Evolutionary conservation across 1,140 invertebrate species (phyloP).

Genomic region (Lepeophtheirus salmonis): DNA sequence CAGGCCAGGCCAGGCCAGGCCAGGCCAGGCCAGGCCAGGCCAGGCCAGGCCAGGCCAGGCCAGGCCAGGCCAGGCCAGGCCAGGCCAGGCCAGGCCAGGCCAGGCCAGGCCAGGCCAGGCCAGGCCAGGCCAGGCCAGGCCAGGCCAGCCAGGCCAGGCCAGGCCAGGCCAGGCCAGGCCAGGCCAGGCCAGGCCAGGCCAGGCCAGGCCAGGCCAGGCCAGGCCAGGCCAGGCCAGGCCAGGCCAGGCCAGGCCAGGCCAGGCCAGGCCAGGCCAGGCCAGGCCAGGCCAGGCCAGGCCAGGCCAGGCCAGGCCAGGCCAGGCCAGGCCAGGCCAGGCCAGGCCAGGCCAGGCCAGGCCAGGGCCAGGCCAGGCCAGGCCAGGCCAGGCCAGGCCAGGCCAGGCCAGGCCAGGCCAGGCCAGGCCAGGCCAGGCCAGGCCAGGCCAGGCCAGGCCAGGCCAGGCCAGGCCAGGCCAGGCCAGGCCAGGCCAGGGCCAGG

Average conservation of each 20-base stretch:
- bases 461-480: constrained; percentile 23
- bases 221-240: constrained; percentile 15
- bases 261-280: constrained; percentile 19
- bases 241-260: constrained; percentile 19
- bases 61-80: constrained; percentile 24
- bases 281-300: constrained; percentile 18
- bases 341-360: constrained; percentile 20
- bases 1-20: constrained; percentile 24
- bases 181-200: constrained; percentile 20
- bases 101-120: constrained; percentile 13
- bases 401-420: constrained; percentile 23
- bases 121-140: constrained; percentile 20
- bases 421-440: constrained; percentile 21
- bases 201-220: constrained; percentile 20
- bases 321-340: constrained; percentile 20
- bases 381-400: constrained; percentile 21
- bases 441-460: constrained; percentile 23
- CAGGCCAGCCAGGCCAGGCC: constrained; percentile 16
- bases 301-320: constrained; percentile 20
- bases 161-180: constrained; percentile 20
- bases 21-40: constrained; percentile 24
- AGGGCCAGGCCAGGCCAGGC: constrained; percentile 19
- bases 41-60: constrained; percentile 24
- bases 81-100: constrained; percentile 15
- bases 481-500: constrained; percentile 23